phyloP scores from a whole-genome alignment of 1,140 invertebrate genomes.

The Babylonia areolata region DNA sequence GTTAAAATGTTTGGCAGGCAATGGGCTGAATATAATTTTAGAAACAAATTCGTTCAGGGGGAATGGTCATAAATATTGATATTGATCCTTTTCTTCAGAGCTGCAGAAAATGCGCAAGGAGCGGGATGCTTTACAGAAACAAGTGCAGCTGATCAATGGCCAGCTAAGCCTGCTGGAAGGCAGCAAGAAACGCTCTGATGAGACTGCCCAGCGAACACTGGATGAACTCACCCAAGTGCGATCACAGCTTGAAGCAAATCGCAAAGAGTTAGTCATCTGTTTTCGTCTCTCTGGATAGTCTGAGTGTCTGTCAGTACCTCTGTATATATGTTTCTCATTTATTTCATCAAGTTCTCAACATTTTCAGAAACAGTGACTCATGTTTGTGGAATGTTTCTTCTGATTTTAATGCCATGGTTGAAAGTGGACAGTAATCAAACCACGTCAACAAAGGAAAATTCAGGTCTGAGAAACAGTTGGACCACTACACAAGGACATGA shows the following conservation, averaged over 20 bases:
- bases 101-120: slow-evolving; percentile 50
- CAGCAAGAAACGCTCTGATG: slow-evolving; percentile 66
- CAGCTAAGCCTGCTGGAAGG: slow-evolving; percentile 66
- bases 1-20: no score
- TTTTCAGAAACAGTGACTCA: background rate
- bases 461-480: no score
- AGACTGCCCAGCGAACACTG: slow-evolving; percentile 58
- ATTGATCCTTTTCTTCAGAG: slow-evolving; percentile 25
- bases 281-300: background rate
- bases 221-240: slow-evolving; percentile 56
- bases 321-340: no score
- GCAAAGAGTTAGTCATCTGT: slow-evolving; percentile 53
- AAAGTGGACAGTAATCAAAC: no score
- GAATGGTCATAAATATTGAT: no score
- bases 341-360: no score
- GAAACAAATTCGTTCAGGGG: no score
- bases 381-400: no score
- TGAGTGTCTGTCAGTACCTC: background rate
- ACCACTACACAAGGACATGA: no score
- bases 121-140: slow-evolving; percentile 65
- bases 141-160: slow-evolving; percentile 64
- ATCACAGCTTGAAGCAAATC: slow-evolving; percentile 43
- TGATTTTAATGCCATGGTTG: no score
- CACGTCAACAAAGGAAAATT: no score
- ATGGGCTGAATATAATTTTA: no score